Percentiles rank a stretch among this genome's conserved stretches.
Evolutionary conservation across 2,888 invertebrate genomes (phyloP).

Genomic region (Cheilosia vulpina): DNA sequence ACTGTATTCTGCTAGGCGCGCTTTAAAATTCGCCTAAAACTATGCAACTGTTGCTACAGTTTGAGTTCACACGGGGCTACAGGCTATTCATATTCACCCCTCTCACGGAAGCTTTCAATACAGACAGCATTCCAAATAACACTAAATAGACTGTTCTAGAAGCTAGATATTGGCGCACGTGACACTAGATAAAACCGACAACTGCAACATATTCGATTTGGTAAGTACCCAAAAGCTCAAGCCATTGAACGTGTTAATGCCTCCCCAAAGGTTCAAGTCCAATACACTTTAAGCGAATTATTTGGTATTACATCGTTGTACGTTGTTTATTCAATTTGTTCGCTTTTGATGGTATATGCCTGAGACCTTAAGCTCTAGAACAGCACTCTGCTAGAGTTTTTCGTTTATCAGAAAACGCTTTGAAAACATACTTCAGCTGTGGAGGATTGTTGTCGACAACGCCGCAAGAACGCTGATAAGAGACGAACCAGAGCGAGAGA

Average conservation of each 20-base stretch:
- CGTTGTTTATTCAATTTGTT: conserved; percentile 19
- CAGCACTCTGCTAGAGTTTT: neutral
- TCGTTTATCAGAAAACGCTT: neutral
- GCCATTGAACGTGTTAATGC: conserved; percentile 9
- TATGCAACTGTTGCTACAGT: neutral
- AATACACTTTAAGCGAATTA: conserved; percentile 42
- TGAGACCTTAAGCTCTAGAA: conserved; percentile 30
- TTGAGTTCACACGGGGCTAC: neutral
- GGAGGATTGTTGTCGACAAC: neutral
- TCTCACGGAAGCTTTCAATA: neutral
- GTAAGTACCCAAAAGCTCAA: conserved; percentile 25
- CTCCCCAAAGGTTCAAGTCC: conserved; percentile 1
- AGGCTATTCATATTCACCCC: conserved; percentile 25
- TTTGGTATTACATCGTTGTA: conserved; percentile 44
- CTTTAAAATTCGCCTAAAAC: neutral
- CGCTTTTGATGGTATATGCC: neutral
- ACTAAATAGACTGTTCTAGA: too few relatives aligned
- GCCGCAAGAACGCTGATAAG: conserved; percentile 21
- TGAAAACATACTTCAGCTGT: conserved; percentile 8
- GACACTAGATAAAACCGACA: conserved; percentile 30
- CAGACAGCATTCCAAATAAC: neutral
- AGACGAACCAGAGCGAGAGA: too few relatives aligned
- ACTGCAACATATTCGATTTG: neutral
- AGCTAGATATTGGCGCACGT: conserved; percentile 16
- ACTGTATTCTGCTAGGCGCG: neutral